These are phyloP conservation scores for Gonatopus flavifemur DNA, from an alignment of 1,140 invertebrate genomes.

Conservation along the genomic window DNA sequence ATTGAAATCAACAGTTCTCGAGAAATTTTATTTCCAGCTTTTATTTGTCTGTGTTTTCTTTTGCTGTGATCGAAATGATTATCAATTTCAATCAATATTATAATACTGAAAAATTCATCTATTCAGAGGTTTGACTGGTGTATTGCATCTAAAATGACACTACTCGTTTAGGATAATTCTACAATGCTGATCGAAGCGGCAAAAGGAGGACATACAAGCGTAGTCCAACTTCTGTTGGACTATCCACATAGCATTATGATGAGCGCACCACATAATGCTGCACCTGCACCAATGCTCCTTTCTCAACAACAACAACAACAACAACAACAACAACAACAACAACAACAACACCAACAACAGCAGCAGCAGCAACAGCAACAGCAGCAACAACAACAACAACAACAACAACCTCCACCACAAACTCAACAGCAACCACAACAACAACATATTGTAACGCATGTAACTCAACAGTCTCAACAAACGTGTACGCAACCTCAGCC, in stretches of 20 bases:
- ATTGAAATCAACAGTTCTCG: too few species aligned
- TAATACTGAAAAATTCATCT: too few species aligned
- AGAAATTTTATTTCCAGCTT: too few species aligned
- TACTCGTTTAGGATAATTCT: constrained; percentile 83
- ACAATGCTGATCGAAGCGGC: constrained; percentile 98
- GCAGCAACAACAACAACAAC: constrained; percentile 31
- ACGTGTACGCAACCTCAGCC: constrained; percentile 30
- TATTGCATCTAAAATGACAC: too few species aligned
- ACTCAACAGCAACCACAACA: constrained; percentile 30
- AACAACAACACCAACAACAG: constrained; percentile 31
- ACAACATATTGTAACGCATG: constrained; percentile 23
- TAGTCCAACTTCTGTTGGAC: constrained; percentile 92
- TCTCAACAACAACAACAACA: constrained; percentile 51
- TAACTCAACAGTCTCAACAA: constrained; percentile 31
- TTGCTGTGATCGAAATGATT: too few species aligned
- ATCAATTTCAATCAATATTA: too few species aligned
- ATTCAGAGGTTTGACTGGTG: too few species aligned
- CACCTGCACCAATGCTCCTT: constrained; percentile 48
- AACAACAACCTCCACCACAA: constrained; percentile 44
- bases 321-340: constrained; percentile 48
- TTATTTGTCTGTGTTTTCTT: too few species aligned
- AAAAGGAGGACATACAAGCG: constrained; percentile 93
- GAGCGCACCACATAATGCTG: constrained; percentile 52
- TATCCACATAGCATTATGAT: constrained; percentile 85
- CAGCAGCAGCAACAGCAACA: constrained; percentile 41